Percentiles rank a stretch among this genome's conserved stretches.
These are phyloP conservation scores for Montipora foliosa DNA, from an alignment of 64 coral and sea anemone genomes.

Conservation along the genomic window DNA sequence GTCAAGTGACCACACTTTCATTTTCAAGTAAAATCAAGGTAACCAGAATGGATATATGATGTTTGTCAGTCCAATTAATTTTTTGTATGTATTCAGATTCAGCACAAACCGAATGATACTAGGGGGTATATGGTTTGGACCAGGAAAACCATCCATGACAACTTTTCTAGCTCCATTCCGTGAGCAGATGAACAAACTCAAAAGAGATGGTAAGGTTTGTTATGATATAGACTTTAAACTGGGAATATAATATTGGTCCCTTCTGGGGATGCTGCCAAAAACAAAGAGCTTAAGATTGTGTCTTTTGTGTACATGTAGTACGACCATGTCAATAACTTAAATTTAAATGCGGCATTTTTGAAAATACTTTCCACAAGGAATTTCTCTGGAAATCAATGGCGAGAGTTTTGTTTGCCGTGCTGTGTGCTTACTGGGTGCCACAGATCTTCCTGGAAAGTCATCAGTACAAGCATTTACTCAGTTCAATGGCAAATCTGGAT, in stretches of 20 bases:
- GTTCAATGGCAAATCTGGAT: no score
- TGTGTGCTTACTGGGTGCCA: slow-evolving; percentile 1
- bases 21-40: neutral
- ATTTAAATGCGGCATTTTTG: neutral
- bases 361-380: neutral
- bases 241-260: no score
- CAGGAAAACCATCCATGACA: neutral
- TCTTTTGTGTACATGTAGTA: no score
- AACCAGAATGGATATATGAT: neutral
- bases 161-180: neutral
- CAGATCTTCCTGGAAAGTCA: no score
- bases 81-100: neutral
- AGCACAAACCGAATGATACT: neutral
- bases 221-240: neutral
- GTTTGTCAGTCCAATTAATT: neutral
- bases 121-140: neutral
- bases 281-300: no score
- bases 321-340: no score
- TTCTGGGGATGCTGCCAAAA: no score
- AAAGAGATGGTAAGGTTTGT: neutral
- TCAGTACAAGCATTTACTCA: no score
- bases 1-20: neutral
- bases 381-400: no score
- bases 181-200: neutral
- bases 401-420: neutral